These are phyloP conservation scores for Leuctra nigra DNA, from an alignment of 2,888 invertebrate species.

Conservation along the genomic window DNA sequence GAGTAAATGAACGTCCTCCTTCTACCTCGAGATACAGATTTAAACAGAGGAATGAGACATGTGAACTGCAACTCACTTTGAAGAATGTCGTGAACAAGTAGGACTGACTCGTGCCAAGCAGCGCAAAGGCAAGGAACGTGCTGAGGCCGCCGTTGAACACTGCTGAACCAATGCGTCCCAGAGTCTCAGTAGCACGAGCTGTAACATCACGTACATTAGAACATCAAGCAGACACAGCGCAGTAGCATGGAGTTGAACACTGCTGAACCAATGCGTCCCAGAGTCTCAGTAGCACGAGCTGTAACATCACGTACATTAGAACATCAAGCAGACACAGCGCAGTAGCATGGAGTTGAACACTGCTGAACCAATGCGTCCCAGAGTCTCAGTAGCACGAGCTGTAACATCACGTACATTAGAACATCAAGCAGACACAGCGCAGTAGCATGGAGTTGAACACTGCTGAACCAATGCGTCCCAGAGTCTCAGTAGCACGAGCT, in stretches of 20 bases:
- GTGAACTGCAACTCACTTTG: constrained; percentile 38
- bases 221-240: no score
- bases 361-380: constrained; percentile 44
- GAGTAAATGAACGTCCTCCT: not conserved
- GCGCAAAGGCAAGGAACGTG: constrained; percentile 46
- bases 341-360: constrained; percentile 47
- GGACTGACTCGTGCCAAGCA: constrained; percentile 43
- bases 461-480: constrained; percentile 44
- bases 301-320: no score
- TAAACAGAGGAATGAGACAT: not conserved
- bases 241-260: constrained; percentile 47
- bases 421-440: no score
- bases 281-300: constrained; percentile 39
- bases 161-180: constrained; percentile 44
- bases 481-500: constrained; percentile 39
- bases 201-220: no score
- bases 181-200: constrained; percentile 39
- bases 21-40: not conserved
- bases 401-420: no score
- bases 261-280: constrained; percentile 44
- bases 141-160: constrained; percentile 47
- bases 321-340: no score
- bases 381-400: constrained; percentile 39
- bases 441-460: constrained; percentile 47
- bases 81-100: constrained; percentile 48